Conservation (phyloP, 2,797 vertebrate species). For the Amblyopsis hoosieri region DNA sequence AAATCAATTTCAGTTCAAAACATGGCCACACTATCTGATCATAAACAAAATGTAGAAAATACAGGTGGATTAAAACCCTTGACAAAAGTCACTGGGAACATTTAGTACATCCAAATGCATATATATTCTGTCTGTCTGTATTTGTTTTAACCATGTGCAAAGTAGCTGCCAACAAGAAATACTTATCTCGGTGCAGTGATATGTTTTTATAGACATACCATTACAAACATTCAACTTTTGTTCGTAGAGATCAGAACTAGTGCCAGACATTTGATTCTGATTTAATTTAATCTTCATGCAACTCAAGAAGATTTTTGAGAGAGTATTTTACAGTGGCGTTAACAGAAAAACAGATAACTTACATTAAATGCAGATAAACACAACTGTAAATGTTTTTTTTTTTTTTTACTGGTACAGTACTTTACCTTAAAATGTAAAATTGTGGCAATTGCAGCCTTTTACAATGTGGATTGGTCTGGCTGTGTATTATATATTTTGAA, state of each 20-base stretch:
- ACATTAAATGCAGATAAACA: not conserved
- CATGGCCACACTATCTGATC: not conserved
- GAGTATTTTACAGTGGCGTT: not conserved
- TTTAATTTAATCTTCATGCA: constrained; percentile 1
- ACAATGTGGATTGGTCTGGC: too few species aligned
- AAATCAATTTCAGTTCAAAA: not conserved
- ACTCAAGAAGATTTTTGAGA: not conserved
- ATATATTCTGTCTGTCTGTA: too few species aligned
- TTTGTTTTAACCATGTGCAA: constrained; percentile 7
- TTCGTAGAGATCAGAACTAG: constrained; percentile 17
- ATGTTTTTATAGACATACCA: constrained; percentile 39
- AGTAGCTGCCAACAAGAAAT: not conserved
- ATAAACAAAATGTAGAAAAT: not conserved
- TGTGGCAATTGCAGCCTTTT: too few species aligned
- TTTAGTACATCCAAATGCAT: not conserved
- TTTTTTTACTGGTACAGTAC: not conserved
- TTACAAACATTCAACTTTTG: constrained; percentile 22
- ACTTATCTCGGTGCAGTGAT: constrained; percentile 16
- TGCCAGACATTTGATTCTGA: constrained; percentile 12
- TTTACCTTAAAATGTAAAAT: not conserved
- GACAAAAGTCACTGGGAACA: not conserved
- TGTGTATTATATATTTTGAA: too few species aligned
- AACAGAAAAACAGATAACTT: not conserved
- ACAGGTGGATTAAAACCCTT: not conserved
- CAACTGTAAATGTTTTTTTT: not conserved